Conservation (phyloP, 2,888 invertebrate species). For the Ectropis crepuscularia region DNA sequence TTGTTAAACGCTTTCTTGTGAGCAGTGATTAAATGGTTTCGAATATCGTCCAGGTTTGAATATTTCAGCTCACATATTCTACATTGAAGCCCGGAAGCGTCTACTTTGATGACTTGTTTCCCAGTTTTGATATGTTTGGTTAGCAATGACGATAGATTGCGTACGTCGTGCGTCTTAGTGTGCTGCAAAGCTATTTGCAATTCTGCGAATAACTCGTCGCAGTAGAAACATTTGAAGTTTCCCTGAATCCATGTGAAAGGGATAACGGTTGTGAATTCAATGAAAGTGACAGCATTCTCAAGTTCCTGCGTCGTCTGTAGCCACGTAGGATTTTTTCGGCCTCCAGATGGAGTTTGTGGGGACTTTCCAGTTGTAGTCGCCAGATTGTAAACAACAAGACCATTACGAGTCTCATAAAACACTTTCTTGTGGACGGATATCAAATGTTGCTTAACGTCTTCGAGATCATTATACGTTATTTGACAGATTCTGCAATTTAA, state of each 20-base stretch:
- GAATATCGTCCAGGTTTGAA: slow-evolving; percentile 69
- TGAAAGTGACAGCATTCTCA: slow-evolving; percentile 74
- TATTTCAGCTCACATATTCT: slow-evolving; percentile 71
- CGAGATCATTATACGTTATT: slow-evolving; percentile 68
- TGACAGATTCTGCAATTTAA: slow-evolving; percentile 73
- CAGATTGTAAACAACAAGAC: slow-evolving; percentile 71
- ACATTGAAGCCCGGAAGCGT: slow-evolving; percentile 72
- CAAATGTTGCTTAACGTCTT: slow-evolving; percentile 70
- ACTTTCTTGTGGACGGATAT: slow-evolving; percentile 65
- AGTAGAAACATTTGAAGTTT: slow-evolving; percentile 79
- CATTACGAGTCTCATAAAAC: slow-evolving; percentile 74
- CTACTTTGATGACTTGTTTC: slow-evolving; percentile 76
- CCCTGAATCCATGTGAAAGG: slow-evolving; percentile 79
- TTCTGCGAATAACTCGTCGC: slow-evolving; percentile 73
- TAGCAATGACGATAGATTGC: slow-evolving; percentile 63
- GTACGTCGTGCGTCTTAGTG: slow-evolving; percentile 42
- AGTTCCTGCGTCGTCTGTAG: slow-evolving; percentile 50
- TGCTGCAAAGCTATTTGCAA: slow-evolving; percentile 57
- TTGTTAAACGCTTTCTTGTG: slow-evolving; percentile 75
- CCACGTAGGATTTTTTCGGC: too few species aligned
- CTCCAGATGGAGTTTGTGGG: too few species aligned
- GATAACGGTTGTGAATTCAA: slow-evolving; percentile 70
- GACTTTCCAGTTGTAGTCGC: too few species aligned
- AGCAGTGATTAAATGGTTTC: slow-evolving; percentile 59
- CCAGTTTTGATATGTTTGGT: slow-evolving; percentile 73